These are phyloP conservation scores for Lordiphosa collinella DNA, from an alignment of 1,140 invertebrate genomes.

Conservation along the genomic window DNA sequence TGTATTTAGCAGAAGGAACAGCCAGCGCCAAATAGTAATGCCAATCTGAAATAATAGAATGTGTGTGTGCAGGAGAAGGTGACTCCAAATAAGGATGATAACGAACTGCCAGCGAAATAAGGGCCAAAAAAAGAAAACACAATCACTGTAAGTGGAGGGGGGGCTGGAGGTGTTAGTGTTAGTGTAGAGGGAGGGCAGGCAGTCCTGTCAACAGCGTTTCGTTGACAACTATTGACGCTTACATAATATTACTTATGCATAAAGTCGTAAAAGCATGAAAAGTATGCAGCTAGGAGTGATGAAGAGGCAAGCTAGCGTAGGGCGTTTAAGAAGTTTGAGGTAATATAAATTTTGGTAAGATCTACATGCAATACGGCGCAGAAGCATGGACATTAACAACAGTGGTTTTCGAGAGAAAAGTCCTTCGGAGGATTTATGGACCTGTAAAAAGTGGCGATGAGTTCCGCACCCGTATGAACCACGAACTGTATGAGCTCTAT, in stretches of 20 bases:
- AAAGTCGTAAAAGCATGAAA: conserved; percentile 41
- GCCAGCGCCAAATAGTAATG: conserved; percentile 37
- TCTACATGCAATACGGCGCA: no score
- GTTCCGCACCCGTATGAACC: no score
- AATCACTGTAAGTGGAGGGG: conserved; percentile 14
- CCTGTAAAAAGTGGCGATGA: no score
- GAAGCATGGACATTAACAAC: no score
- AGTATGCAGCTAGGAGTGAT: conserved; percentile 29
- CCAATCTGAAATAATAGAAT: conserved; percentile 70
- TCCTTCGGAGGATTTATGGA: no score
- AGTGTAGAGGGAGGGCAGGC: not conserved
- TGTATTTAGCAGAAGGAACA: conserved; percentile 49
- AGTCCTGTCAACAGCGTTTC: conserved; percentile 54
- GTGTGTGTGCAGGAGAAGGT: conserved; percentile 26
- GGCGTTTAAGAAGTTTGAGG: not conserved
- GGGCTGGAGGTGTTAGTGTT: not conserved
- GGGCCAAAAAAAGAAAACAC: conserved; percentile 15
- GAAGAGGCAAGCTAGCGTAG: conserved; percentile 16
- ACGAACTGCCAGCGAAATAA: conserved; percentile 57
- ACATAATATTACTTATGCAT: conserved; percentile 71
- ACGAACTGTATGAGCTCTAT: no score
- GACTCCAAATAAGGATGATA: conserved; percentile 29
- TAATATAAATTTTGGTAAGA: no score
- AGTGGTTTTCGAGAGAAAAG: no score
- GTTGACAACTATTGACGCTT: conserved; percentile 69